Evolutionary conservation across 2,888 invertebrate genomes (phyloP), one percentile per base, ranked within the genome.

Genomic region (Hesperia comma): DNA sequence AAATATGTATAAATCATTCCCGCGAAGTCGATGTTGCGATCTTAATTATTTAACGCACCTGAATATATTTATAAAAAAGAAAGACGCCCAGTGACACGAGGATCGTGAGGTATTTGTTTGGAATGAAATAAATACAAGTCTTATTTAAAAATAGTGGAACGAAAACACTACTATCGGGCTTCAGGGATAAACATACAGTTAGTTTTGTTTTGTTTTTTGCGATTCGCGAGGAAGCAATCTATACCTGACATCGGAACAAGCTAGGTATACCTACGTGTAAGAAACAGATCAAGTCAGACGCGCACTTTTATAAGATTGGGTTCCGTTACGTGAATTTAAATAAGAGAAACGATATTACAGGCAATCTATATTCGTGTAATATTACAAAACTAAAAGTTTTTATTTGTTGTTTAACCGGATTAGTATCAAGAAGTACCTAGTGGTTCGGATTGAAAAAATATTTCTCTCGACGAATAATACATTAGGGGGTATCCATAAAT

Each of bases 1-100:
- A 26, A 68, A 67, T 51, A 71, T 73, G 63, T 72, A 74, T 71
- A 72, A 75, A 71, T 68, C 63, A 54, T 67, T 14, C 53, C 6
- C n/a, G 32, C 32, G 53, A 14, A 6, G 19, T 21, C 19, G 12
- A 61, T 53, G 51, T 53, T 53, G 40, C 51, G 33, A 40, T 53
- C 53, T 61, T 61, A 61, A 61, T 53, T 61, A 53, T 62, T 57
- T 57, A 57, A 49, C 56, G 46, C 33, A 41, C 17, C 32, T 66
- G 12, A 53, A 58, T 64, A 64, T 37, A 58, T 33, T 43, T 46
- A 51, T 51, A 54, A 54, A 60, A 58, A 66, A 58, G 15, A 15
- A 54, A 66, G 19, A 26, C 21, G 33, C 37, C 4, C 60, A 61
- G 55, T 60, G 61, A 67, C 46, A 67, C 54, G 37, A 14, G 43